A percentile compares a stretch with the other conserved stretches of the same genome.
These are phyloP conservation scores for Tachysurus fulvidraco DNA, from an alignment of 2,113 vertebrate genomes.

Conservation along the genomic window DNA sequence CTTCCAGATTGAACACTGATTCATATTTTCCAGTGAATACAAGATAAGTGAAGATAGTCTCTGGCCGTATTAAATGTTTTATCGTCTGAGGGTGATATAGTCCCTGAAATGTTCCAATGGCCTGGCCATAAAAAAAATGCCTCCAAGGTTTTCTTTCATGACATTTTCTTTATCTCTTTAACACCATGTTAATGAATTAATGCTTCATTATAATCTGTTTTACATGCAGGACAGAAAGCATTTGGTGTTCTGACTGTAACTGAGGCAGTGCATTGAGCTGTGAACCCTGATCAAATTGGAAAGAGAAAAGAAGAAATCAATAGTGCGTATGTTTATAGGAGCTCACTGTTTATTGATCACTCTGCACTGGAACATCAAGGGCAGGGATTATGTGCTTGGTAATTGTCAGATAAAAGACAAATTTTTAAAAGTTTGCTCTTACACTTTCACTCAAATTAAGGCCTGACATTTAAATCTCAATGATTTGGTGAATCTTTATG, in stretches of 20 bases:
- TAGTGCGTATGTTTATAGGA: conserved; percentile 46
- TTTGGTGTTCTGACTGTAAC: conserved; percentile 33
- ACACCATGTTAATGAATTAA: conserved; percentile 17
- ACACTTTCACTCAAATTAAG: not conserved
- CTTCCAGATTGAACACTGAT: conserved; percentile 5
- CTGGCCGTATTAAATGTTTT: not conserved
- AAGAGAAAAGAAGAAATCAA: conserved; percentile 47
- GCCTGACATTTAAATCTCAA: not conserved
- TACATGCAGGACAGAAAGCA: conserved; percentile 9
- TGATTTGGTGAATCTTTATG: not conserved
- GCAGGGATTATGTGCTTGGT: conserved; percentile 28
- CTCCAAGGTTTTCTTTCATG: not conserved
- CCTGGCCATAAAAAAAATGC: not conserved
- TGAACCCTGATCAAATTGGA: conserved; percentile 23
- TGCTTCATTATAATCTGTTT: not conserved
- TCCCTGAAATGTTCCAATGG: not conserved
- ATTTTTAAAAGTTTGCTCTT: conserved; percentile 23
- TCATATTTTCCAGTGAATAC: conserved; percentile 3
- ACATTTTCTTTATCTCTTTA: conserved; percentile 18
- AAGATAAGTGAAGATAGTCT: conserved; percentile 12
- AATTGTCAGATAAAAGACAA: conserved; percentile 11
- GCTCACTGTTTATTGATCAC: conserved; percentile 45
- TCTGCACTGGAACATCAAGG: conserved; percentile 29
- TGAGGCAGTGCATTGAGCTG: conserved; percentile 11
- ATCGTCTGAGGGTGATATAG: not conserved